Evolutionary conservation across 2,797 vertebrate genomes (phyloP).

Genomic region (Chelon labrosus): DNA sequence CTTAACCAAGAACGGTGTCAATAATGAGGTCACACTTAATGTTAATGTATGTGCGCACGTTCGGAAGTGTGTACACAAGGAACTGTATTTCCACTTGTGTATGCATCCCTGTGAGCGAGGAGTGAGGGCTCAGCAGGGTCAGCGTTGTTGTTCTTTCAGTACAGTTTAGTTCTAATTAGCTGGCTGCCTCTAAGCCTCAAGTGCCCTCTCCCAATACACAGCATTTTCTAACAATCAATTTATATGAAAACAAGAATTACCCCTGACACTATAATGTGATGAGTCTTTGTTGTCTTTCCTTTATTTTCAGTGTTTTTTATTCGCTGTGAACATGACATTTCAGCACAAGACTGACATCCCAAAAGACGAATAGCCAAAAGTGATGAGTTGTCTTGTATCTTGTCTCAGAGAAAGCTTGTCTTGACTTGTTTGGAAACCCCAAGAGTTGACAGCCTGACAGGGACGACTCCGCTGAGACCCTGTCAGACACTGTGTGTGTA

Average conservation of each 20-base stretch:
- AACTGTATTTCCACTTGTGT: constrained; percentile 10
- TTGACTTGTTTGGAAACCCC: constrained; percentile 68
- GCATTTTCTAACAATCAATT: constrained; percentile 57
- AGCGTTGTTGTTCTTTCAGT: constrained; percentile 66
- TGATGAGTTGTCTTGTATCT: constrained; percentile 76
- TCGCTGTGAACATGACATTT: constrained; percentile 59
- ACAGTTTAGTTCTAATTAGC: constrained; percentile 77
- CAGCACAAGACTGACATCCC: constrained; percentile 54
- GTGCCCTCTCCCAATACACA: constrained; percentile 54
- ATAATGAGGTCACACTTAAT: constrained; percentile 59
- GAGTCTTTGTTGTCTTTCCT: constrained; percentile 22
- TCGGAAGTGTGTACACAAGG: constrained; percentile 3
- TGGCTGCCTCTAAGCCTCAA: constrained; percentile 57
- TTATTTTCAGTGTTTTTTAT: constrained; percentile 25
- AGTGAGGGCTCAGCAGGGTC: constrained; percentile 52
- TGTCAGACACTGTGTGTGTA: constrained; percentile 43
- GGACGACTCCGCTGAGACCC: constrained; percentile 57
- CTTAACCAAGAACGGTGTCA: constrained; percentile 66
- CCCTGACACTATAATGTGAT: constrained; percentile 23
- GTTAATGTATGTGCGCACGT: constrained; percentile 10
- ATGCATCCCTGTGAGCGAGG: constrained; percentile 11
- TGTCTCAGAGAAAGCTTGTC: constrained; percentile 60
- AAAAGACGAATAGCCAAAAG: constrained; percentile 65
- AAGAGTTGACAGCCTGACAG: constrained; percentile 72
- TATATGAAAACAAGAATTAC: constrained; percentile 58